Conservation (phyloP, 2,888 invertebrate species). For the Hyposoter didymator region DNA sequence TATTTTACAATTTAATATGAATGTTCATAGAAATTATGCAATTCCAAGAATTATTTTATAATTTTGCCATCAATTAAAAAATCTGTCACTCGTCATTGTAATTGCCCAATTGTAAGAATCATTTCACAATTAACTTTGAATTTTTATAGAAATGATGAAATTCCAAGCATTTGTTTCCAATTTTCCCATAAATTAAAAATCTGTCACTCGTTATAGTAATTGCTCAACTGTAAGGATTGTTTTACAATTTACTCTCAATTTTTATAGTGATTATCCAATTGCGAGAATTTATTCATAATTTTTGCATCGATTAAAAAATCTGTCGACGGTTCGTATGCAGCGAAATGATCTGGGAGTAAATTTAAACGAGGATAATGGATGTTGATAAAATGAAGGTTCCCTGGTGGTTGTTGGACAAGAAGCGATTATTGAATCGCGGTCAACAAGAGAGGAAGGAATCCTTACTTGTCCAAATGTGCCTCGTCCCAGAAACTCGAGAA, state of each 20-base stretch:
- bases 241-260: not conserved
- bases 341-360: not conserved
- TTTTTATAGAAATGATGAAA: too few relatives aligned
- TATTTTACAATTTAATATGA: too few relatives aligned
- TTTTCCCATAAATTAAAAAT: too few relatives aligned
- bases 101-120: too few relatives aligned
- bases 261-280: not conserved
- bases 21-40: too few relatives aligned
- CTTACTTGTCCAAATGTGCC: constrained; percentile 96
- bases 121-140: too few relatives aligned
- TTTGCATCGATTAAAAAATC: not conserved
- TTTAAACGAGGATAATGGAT: not conserved
- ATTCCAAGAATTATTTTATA: too few relatives aligned
- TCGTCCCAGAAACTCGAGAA: constrained; percentile 99
- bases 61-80: too few relatives aligned
- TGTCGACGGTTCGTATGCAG: not conserved
- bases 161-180: too few relatives aligned
- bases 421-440: constrained; percentile 19
- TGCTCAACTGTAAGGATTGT: too few relatives aligned
- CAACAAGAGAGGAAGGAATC: constrained; percentile 12
- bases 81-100: too few relatives aligned
- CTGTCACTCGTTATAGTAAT: too few relatives aligned
- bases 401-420: not conserved
- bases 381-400: not conserved
- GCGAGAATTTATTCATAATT: not conserved